Evolutionary conservation across 2,113 vertebrate species (phyloP).

Genomic region (Esox niger): DNA sequence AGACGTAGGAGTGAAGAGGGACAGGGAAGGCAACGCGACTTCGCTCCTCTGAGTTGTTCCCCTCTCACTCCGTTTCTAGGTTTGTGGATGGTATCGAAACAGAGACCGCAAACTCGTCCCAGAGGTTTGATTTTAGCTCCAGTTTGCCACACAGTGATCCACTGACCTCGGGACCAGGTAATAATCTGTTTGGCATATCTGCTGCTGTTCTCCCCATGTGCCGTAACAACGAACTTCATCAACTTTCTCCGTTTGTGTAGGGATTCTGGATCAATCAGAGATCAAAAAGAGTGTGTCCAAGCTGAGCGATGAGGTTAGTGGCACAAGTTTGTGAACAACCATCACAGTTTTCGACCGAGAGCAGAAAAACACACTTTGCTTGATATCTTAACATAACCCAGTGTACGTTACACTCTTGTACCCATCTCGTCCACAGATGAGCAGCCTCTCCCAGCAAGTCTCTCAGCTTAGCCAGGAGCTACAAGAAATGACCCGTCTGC

Average conservation of each 20-base stretch:
- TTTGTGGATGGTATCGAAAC: conserved; percentile 81
- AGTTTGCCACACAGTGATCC: conserved; percentile 53
- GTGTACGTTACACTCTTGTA: too few relatives aligned
- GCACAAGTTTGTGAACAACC: background rate
- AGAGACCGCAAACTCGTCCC: conserved; percentile 60
- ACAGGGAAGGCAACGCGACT: too few relatives aligned
- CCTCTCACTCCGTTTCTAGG: conserved; percentile 40
- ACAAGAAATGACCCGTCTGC: conserved; percentile 75
- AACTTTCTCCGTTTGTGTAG: conserved; percentile 44
- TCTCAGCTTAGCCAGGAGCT: conserved; percentile 76
- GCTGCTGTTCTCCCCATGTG: conserved; percentile 1
- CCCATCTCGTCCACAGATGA: conserved; percentile 66
- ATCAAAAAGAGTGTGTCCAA: conserved; percentile 75
- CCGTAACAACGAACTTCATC: background rate
- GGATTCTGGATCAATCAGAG: conserved; percentile 68
- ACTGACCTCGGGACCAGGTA: conserved; percentile 62
- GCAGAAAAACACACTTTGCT: too few relatives aligned
- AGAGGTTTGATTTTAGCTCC: conserved; percentile 77
- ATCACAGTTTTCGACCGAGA: too few relatives aligned
- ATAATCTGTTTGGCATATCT: background rate
- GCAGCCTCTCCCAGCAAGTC: conserved; percentile 73
- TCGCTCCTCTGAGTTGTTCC: background rate
- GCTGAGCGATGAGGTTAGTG: conserved; percentile 76
- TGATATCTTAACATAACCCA: too few relatives aligned
- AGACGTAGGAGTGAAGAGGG: too few relatives aligned